phyloP scores from a whole-genome alignment of 1,140 invertebrate species.

The Diplogasteroides magnus region DNA sequence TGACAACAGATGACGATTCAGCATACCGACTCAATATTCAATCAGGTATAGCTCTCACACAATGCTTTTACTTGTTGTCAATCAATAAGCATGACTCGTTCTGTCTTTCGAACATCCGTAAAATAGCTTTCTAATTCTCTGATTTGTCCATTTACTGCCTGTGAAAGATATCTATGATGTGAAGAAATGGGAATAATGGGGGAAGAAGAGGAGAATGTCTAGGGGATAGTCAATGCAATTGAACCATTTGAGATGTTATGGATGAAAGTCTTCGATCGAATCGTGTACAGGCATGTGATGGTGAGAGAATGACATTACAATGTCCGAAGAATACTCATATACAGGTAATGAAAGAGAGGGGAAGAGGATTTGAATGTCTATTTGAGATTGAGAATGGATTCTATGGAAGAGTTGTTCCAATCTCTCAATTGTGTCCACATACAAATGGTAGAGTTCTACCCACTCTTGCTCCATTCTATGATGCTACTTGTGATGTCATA shows the following conservation, averaged over 20 bases:
- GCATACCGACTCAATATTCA: no score
- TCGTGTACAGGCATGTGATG: slow-evolving; percentile 27
- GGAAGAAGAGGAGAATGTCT: neutral
- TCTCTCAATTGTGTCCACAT: slow-evolving; percentile 17
- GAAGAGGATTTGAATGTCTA: neutral
- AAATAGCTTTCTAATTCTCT: no score
- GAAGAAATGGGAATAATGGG: no score
- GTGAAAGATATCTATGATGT: no score
- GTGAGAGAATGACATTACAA: slow-evolving; percentile 24
- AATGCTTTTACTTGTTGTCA: no score
- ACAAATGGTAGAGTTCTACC: neutral
- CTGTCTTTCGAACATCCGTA: no score
- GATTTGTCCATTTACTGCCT: no score
- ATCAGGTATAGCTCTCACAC: no score
- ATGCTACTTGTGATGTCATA: slow-evolving; percentile 28
- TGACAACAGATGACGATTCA: no score
- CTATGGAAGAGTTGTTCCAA: slow-evolving; percentile 26
- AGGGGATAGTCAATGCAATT: no score
- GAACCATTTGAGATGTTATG: slow-evolving; percentile 24
- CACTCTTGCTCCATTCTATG: slow-evolving; percentile 3
- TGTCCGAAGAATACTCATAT: slow-evolving; percentile 28
- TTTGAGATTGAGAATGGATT: slow-evolving; percentile 6
- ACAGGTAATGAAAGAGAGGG: slow-evolving; percentile 13
- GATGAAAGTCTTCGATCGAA: slow-evolving; percentile 25
- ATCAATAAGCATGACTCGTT: no score